Evolutionary conservation across 2,888 invertebrate species (phyloP).

Genomic region (Drosophila yooni): DNA sequence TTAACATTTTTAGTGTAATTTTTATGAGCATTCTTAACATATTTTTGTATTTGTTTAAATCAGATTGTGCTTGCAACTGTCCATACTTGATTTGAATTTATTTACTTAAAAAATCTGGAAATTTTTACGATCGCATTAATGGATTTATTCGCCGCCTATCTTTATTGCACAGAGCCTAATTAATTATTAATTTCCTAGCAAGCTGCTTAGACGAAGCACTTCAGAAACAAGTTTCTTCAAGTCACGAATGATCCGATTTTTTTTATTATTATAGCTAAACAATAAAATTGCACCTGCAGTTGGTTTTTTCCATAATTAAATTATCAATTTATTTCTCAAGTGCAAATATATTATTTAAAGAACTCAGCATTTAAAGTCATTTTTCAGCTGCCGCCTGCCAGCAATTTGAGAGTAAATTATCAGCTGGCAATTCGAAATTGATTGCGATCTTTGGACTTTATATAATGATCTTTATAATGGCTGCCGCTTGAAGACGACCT

Average conservation of each 20-base stretch:
- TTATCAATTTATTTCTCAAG: constrained; percentile 10
- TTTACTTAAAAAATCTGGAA: not conserved
- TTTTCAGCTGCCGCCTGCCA: constrained; percentile 7
- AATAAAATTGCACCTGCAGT: not conserved
- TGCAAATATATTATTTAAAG: constrained; percentile 5
- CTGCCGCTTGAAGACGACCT: constrained; percentile 9
- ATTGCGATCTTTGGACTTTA: constrained; percentile 33
- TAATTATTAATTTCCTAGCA: constrained; percentile 16
- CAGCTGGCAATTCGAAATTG: constrained; percentile 22
- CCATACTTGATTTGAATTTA: not conserved
- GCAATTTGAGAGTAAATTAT: constrained; percentile 26
- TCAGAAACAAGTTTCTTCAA: constrained; percentile 28
- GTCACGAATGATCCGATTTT: constrained; percentile 12
- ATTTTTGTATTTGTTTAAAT: not conserved
- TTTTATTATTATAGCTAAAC: not conserved
- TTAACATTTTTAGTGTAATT: not conserved
- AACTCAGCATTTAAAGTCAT: constrained; percentile 1
- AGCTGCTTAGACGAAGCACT: not conserved
- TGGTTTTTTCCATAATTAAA: constrained; percentile 8
- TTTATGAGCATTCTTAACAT: not conserved
- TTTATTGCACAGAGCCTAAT: constrained; percentile 16
- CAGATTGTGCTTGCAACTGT: not conserved
- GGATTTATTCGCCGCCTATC: not conserved
- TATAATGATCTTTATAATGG: constrained; percentile 43
- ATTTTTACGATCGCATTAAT: not conserved